Conservation (phyloP, 2,888 invertebrate species). For the Lamproptera curius region DNA sequence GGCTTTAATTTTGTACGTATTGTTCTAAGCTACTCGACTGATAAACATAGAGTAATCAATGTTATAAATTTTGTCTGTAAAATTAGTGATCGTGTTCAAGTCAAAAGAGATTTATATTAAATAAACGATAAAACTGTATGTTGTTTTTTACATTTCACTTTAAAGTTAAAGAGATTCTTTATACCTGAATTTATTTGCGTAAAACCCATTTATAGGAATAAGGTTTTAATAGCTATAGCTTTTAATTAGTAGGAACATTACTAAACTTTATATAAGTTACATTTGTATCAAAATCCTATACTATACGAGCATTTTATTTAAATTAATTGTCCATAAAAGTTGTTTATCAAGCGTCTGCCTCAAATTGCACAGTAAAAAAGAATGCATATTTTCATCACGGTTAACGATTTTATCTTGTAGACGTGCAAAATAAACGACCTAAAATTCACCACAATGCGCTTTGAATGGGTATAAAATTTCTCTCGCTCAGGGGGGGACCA, state of each 20-base stretch:
- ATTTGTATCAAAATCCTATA: no score
- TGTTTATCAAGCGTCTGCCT: background rate
- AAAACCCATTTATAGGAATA: no score
- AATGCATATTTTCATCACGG: slow-evolving; percentile 16
- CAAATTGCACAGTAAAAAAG: slow-evolving; percentile 3
- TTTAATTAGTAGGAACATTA: no score
- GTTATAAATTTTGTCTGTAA: slow-evolving; percentile 73
- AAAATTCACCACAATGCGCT: slow-evolving; percentile 58
- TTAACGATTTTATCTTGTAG: slow-evolving; percentile 46
- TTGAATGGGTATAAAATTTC: slow-evolving; percentile 71
- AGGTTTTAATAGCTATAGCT: no score
- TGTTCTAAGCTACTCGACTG: slow-evolving; percentile 63
- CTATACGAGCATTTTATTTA: no score
- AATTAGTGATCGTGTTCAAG: slow-evolving; percentile 78
- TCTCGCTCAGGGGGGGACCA: slow-evolving; percentile 49
- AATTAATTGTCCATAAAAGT: no score
- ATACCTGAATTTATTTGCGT: no score
- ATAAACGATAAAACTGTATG: slow-evolving; percentile 49
- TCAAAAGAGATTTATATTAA: slow-evolving; percentile 77
- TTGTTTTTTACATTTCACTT: no score
- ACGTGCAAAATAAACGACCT: slow-evolving; percentile 47
- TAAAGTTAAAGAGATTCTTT: no score
- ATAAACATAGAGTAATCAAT: slow-evolving; percentile 63
- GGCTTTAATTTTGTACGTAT: slow-evolving; percentile 54
- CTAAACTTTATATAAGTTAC: no score